Percentiles rank a stretch among this genome's conserved stretches.
Conservation (phyloP, 2,797 vertebrate species). For the Onychomys torridus region DNA sequence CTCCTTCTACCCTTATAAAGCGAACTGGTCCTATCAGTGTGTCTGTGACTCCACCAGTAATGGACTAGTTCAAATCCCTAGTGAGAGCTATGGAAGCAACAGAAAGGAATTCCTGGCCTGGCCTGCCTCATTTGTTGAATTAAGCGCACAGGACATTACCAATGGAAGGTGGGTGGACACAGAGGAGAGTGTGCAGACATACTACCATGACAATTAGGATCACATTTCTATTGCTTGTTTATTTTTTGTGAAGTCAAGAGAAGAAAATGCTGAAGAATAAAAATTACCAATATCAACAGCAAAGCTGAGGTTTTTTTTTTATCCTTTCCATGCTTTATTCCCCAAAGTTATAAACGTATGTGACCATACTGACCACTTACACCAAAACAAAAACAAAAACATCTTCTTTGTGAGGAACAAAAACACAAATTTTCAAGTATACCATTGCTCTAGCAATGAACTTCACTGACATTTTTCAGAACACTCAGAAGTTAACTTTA, state of each 20-base stretch:
- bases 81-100: constrained; percentile 14
- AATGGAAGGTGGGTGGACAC: background rate
- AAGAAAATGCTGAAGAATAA: constrained; percentile 44
- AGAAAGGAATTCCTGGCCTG: background rate
- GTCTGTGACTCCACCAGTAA: constrained; percentile 9
- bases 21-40: background rate
- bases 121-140: background rate
- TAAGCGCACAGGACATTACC: background rate
- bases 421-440: background rate
- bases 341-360: background rate
- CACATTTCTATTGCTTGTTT: constrained; percentile 5
- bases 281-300: background rate
- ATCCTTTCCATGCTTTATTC: background rate
- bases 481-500: background rate
- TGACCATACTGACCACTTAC: background rate
- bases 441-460: background rate
- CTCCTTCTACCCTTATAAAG: background rate
- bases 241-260: constrained; percentile 6
- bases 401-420: background rate
- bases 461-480: constrained; percentile 43
- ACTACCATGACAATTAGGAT: background rate
- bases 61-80: constrained; percentile 7
- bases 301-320: background rate
- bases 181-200: constrained; percentile 15
- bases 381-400: background rate